Evolutionary conservation across 2,888 invertebrate species (phyloP).

Genomic region (Macrosoma leucophasiata): DNA sequence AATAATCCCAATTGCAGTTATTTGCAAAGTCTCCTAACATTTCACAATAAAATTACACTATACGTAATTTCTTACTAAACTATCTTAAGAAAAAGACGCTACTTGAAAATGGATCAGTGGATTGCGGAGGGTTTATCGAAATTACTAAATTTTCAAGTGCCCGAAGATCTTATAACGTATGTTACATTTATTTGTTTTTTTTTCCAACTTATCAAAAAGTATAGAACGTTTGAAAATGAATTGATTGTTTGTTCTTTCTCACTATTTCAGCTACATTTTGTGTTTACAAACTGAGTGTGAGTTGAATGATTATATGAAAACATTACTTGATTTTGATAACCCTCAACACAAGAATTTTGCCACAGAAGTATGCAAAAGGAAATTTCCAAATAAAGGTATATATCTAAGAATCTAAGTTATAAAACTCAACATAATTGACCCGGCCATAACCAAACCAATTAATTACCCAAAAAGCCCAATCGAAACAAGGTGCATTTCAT

Average conservation of each 20-base stretch:
- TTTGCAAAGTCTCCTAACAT: too few relatives aligned
- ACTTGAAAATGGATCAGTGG: slow-evolving; percentile 81
- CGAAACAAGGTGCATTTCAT: too few relatives aligned
- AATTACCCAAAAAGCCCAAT: too few relatives aligned
- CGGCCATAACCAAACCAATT: too few relatives aligned
- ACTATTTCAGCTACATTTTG: slow-evolving; percentile 79
- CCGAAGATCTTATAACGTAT: slow-evolving; percentile 81
- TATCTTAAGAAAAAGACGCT: too few relatives aligned
- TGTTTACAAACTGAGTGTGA: slow-evolving; percentile 82
- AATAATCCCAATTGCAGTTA: too few relatives aligned
- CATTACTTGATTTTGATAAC: slow-evolving; percentile 80
- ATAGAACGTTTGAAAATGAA: background rate
- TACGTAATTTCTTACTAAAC: too few relatives aligned
- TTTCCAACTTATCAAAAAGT: background rate
- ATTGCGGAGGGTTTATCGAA: slow-evolving; percentile 78
- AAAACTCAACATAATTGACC: too few relatives aligned
- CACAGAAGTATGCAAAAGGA: slow-evolving; percentile 72
- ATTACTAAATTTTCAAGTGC: slow-evolving; percentile 80
- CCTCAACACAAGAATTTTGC: slow-evolving; percentile 81
- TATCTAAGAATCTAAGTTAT: too few relatives aligned
- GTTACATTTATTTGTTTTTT: slow-evolving; percentile 27
- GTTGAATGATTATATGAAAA: slow-evolving; percentile 85
- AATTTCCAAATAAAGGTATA: slow-evolving; percentile 62
- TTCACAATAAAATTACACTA: too few relatives aligned
- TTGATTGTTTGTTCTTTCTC: slow-evolving; percentile 3